Evolutionary conservation across 2,113 vertebrate species (phyloP).

Genomic region (Passer domesticus): DNA sequence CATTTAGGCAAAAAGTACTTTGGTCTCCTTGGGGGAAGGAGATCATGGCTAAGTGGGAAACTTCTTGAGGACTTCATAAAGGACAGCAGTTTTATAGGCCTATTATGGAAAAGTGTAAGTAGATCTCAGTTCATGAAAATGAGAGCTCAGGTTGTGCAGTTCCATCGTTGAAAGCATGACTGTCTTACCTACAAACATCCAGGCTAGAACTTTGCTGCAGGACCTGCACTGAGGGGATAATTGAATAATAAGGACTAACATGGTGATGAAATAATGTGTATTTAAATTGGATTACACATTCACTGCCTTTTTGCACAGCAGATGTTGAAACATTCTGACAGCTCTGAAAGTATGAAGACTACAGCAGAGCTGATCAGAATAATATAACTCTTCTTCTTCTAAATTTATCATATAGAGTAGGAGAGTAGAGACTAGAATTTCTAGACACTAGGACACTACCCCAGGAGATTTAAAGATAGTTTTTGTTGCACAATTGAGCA

Average conservation of each 20-base stretch:
- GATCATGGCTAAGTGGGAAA: neutral
- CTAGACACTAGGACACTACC: neutral
- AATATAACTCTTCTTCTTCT: neutral
- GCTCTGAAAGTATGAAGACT: neutral
- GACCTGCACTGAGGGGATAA: neutral
- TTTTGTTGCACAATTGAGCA: neutral
- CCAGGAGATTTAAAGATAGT: neutral
- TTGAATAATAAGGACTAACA: neutral
- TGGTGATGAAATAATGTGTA: neutral
- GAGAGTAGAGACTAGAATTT: neutral
- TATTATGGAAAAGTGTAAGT: neutral
- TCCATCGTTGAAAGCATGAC: neutral
- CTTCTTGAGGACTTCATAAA: neutral
- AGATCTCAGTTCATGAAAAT: neutral
- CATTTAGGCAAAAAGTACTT: neutral
- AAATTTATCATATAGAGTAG: neutral
- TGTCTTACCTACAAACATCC: neutral
- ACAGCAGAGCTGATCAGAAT: neutral
- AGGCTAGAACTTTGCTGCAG: neutral
- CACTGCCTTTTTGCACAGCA: neutral
- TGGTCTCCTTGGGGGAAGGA: neutral
- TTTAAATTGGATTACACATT: neutral
- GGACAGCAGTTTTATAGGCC: neutral
- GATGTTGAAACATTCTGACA: neutral
- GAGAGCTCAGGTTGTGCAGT: neutral